Base-by-base conservation (phyloP, 2,113 vertebrate species). In the Actinemys pallida region DNA sequence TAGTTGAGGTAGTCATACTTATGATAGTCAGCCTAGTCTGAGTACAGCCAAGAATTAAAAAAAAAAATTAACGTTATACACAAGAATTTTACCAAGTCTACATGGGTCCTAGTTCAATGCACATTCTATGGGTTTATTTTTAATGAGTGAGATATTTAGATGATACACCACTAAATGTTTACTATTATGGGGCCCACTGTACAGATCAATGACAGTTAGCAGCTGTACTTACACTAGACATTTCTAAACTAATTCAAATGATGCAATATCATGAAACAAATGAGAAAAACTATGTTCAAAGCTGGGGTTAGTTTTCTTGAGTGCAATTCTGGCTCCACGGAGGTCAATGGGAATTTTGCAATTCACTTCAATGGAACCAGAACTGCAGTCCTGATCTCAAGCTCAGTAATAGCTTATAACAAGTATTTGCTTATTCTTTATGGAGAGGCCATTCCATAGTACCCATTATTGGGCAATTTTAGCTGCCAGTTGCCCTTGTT, bases 31-130 rank as follows among this genome's bases (percentile, higher is more conserved):
- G 62, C 82, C 89, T 91, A 59, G 62, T 93, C 82, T 93, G 86
- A 88, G 52, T 47, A 91, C 89, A 94, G 90, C 93, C 93, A 95
- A 69, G 27, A 93, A 88, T 94, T 94, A 92, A 29, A 84, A 93
- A 45, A 87, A 45, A 88, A 83, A 92, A 59, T n/a, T 76, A 59
- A 69, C 4, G 12, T 7, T 54, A 42, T 53, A 83, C 75, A 0
- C 3, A 42, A 39, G 19, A 39, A 78, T 90, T 86, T 91, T 14
- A 52, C 8, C 9, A 72, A 22, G 35, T 47, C 25, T 57, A 39
- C 22, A 62, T n/a, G 84, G 35, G n/a, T 8, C 86, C 59, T 84
- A 50, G 50, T 50, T 50, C 50, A 50, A 50, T 50, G 50, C 14
- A 50, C 4, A 14, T 50, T 50, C 50, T 50, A 14, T 13, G 14